Evolutionary conservation across 2,797 vertebrate species (phyloP).

Genomic region (Lagodon rhomboides): DNA sequence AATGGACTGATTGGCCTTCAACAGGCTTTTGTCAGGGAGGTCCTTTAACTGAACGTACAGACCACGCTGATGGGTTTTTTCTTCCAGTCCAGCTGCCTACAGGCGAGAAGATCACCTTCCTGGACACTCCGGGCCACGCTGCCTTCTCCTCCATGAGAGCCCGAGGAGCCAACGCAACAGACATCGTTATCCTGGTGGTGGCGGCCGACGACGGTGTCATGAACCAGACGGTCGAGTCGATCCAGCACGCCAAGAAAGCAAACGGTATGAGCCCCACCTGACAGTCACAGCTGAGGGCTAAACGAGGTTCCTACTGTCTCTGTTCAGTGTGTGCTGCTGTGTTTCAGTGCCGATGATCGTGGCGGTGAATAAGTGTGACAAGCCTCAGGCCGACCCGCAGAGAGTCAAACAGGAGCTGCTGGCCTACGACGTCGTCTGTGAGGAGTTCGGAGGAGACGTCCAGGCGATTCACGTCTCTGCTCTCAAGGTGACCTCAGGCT

Average conservation of each 20-base stretch:
- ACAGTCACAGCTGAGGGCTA: background rate
- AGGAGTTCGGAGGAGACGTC: constrained; percentile 94
- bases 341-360: constrained; percentile 87
- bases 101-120: constrained; percentile 94
- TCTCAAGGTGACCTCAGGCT: constrained; percentile 85
- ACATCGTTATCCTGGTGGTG: constrained; percentile 94
- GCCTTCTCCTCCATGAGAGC: constrained; percentile 96
- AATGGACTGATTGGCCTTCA: too few species aligned
- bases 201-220: constrained; percentile 97
- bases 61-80: background rate
- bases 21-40: too few species aligned
- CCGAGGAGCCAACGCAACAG: constrained; percentile 91
- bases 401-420: constrained; percentile 91
- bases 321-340: background rate
- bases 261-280: constrained; percentile 78
- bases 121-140: constrained; percentile 97
- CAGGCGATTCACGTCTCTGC: constrained; percentile 94
- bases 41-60: background rate
- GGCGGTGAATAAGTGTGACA: constrained; percentile 97
- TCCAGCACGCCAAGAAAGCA: constrained; percentile 91
- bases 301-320: fast-evolving
- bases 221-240: constrained; percentile 95
- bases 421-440: constrained; percentile 91
- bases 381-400: constrained; percentile 89
- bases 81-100: constrained; percentile 87